Evolutionary conservation across 1,140 invertebrate genomes (phyloP), one percentile per base, ranked within the genome.

Genomic region (Papilio machaon): DNA sequence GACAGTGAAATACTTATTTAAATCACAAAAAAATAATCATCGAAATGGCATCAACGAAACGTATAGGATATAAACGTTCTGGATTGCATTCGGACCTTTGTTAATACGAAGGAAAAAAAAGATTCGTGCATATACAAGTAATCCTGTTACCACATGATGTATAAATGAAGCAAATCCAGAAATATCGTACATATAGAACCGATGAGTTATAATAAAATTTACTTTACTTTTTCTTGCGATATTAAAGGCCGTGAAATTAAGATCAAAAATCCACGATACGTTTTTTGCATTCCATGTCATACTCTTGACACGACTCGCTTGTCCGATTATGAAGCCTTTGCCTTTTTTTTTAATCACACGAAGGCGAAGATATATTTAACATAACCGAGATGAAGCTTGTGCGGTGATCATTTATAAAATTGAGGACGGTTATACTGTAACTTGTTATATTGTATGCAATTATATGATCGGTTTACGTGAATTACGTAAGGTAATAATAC

Each of bases 401-500:
- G 9, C 52, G 38, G 76, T 46, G 30, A 64, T 82, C 75, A 82
- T 82, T 82, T 82, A 80, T 75, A 80, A 82, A 80, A 76, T 64
- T 80, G 79, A 80, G 70, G 30, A 79, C 52, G 30, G 73, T 80
- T 70, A 49, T 49, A 79, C 77, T 73, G 49, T 74, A 49, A 79
- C 75, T 70, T 76, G 80, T 83, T 76, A 74, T 67, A 78, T 23
- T 82, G 54, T 67, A 76, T 67, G 85, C 83, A 83, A 80, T 19
- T 73, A 81, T 30, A 35, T 81, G 85, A 73, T 83, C 79, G 70
- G 78, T 87, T 90, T 90, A 89, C 85, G 81, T 79, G 83, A 86
- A 91, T 92, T 92, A 81, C 88, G 81, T 88, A 91, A 92, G 83
- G 80, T 81, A 81, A 85, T 88, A 87, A 89, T 90, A 91, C 86